Base-by-base conservation (phyloP, 2,797 vertebrate species). In the Fundulus diaphanus region DNA sequence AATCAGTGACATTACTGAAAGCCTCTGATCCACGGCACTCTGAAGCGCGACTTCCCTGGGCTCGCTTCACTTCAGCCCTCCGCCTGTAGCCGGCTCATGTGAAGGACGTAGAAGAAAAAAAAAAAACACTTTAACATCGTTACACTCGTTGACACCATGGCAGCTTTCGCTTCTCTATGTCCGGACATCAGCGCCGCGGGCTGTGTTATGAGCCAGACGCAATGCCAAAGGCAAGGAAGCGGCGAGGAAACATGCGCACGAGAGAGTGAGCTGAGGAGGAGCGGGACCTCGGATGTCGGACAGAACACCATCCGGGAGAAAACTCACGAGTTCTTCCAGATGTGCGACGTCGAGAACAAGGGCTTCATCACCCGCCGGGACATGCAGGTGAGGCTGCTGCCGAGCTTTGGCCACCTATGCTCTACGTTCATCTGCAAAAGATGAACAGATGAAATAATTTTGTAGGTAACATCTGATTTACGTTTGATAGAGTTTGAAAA, bases 251-350 rank as follows among this genome's bases (percentile, higher is more conserved):
- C 69, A 18, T 56, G 3, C 12, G 56, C 80, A 54, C 54, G 80
- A 40, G 84, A 66, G 16, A 61, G 56, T 7, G 37, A 66, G 40
- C 48, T 8, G 49, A 71, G 42, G 40, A 46, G 20, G 27, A 68
- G 72, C 33, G 27, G 87, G 75, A 82, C 74, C 0, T 72, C 52
- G 40, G 77, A 83, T 12, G 22, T 83, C 70, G 87, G 83, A 35
- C 79, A 90, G 81, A 88, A 77, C 79, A 92, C 92, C 27, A 80
- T 99, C 73, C 83, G 94, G 91, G 95, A 89, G 83, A 98, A 97
- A 91, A 96, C 96, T 9, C 94, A 84, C 1, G 97, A 99, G 76
- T 97, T 99, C 86, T 99, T 99, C 90, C 96, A 96, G 95, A 95
- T 96, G 80, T 99, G 97, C 70, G 98, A 99, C 88, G 86, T 90